Base-by-base conservation (phyloP, 2,888 invertebrate species). In the Melanostoma scalare region DNA sequence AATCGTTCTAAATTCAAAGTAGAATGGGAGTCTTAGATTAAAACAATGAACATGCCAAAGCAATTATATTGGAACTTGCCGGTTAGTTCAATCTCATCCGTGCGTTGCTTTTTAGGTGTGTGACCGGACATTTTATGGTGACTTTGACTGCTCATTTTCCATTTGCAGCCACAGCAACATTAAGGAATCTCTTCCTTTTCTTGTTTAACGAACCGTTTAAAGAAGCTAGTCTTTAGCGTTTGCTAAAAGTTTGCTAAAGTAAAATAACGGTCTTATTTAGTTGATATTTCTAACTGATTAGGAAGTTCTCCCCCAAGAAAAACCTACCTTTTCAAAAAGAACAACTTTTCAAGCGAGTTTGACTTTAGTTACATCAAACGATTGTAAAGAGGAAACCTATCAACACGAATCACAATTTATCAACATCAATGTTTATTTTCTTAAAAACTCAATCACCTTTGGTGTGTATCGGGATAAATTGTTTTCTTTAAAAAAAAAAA, bases 81-180 rank as follows among this genome's bases (percentile, higher is more conserved):
- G 86, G 93, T 93, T 87, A 94, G 92, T 89, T 93, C 93, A 88
- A 94, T 93, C 88, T 94, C 93, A 81, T 94, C 93, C 44, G 93
- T 92, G 71, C 92, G 91, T 71, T 92, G 89, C 89, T 91, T 91
- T 58, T 92, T 89, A 87, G 90, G 92, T 89, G 92, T 92, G 86
- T 89, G 91, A 46, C 91, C 92, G 30, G 92, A 91, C 92, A 94
- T 93, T 86, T 89, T 90, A 86, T 90, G 90, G 85, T 90, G 90
- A 86, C 90, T 89, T 87, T 90, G 90, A 73, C 91, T 91, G 87
- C 91, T 91, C 91, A 91, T 91, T 71, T 86, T 86, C 78, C 78
- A 78, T 82, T 78, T 82, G 82, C 68, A 46, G 56, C 44, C 33
- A 20, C 46, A 31, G 53, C 50, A 75, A 71, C 71, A 75, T 80